Evolutionary conservation across 2,797 vertebrate species (phyloP).

Genomic region (Sebastes oblongus): DNA sequence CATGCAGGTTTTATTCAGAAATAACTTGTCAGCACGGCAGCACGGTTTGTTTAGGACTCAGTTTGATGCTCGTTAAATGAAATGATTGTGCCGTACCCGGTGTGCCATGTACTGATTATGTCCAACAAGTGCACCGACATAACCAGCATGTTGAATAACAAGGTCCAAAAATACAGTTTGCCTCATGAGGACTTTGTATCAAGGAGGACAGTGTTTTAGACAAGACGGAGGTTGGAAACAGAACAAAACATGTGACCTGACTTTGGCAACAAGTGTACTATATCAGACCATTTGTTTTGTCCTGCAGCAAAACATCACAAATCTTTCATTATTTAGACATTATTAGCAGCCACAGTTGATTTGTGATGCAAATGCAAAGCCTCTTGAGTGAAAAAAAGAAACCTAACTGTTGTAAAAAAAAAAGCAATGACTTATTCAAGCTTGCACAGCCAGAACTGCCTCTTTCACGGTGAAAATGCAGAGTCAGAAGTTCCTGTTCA

Average conservation of each 20-base stretch:
- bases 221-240: too few relatives aligned
- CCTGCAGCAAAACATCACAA: neutral
- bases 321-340: neutral
- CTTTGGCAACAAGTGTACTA: neutral
- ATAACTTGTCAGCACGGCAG: neutral
- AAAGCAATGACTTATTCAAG: constrained; percentile 15
- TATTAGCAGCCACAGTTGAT: neutral
- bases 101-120: neutral
- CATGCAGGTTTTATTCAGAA: neutral
- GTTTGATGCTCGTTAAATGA: neutral
- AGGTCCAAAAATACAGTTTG: neutral
- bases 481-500: constrained; percentile 35
- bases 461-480: constrained; percentile 1
- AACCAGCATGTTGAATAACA: neutral
- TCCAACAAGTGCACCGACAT: neutral
- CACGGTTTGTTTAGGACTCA: neutral
- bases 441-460: neutral
- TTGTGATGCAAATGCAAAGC: neutral
- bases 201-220: neutral
- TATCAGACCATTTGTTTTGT: neutral
- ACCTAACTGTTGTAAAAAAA: neutral
- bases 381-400: neutral
- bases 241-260: neutral
- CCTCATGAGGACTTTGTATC: neutral
- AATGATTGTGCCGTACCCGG: neutral